phyloP scores from a whole-genome alignment of 2,113 vertebrate genomes.

The Nematolebias whitei region DNA sequence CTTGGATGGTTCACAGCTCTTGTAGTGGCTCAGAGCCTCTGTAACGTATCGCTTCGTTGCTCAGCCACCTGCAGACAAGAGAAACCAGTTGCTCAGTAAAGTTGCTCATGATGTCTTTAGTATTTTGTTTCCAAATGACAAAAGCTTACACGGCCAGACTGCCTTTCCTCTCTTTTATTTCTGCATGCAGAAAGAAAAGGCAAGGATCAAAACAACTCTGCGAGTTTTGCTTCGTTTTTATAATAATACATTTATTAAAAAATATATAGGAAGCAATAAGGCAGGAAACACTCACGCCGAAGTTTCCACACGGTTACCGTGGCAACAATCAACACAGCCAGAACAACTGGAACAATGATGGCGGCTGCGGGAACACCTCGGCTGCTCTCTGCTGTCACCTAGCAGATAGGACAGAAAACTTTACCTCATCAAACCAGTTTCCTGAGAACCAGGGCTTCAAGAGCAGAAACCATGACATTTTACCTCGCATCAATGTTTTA shows the following conservation, averaged over 20 bases:
- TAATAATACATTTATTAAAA: too few species aligned
- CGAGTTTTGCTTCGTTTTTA: neutral
- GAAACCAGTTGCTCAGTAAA: neutral
- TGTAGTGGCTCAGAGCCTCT: conserved; percentile 47
- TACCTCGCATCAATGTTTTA: too few species aligned
- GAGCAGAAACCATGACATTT: neutral
- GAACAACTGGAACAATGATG: conserved; percentile 54
- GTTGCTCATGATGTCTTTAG: neutral
- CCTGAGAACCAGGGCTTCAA: neutral
- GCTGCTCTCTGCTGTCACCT: conserved; percentile 30
- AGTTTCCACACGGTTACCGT: conserved; percentile 38
- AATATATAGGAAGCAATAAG: neutral
- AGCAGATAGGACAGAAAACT: conserved; percentile 1
- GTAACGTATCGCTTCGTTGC: conserved; percentile 14
- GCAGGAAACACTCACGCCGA: conserved; percentile 52
- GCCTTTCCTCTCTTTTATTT: conserved; percentile 48
- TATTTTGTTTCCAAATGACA: neutral
- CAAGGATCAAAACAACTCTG: neutral
- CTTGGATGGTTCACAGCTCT: conserved; percentile 51
- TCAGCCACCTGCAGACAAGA: conserved; percentile 49
- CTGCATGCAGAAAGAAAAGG: conserved; percentile 44
- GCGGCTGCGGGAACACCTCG: conserved; percentile 27
- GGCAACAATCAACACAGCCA: conserved; percentile 43
- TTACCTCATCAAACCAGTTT: neutral
- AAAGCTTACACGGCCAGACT: conserved; percentile 58